A percentile compares a stretch with the other conserved stretches of the same genome.
These are phyloP conservation scores for Vannuccia rotundouncinata DNA, from an alignment of 2,888 invertebrate genomes.

Conservation along the genomic window DNA sequence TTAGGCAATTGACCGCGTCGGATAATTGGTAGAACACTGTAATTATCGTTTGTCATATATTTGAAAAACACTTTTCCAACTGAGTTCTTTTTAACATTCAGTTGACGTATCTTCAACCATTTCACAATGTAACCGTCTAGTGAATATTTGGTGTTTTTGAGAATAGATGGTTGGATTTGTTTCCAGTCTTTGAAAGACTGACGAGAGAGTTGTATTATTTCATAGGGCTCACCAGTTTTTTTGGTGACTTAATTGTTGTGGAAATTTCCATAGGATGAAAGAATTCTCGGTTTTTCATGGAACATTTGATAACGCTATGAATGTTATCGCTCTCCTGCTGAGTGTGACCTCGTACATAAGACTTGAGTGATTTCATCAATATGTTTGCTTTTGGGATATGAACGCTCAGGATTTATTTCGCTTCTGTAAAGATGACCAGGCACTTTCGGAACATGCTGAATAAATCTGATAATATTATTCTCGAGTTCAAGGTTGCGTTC, in stretches of 20 bases:
- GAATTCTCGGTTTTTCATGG: background rate
- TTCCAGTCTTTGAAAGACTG: no score
- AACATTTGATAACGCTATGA: constrained; percentile 6
- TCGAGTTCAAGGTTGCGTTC: background rate
- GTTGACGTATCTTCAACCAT: background rate
- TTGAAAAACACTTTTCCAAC: background rate
- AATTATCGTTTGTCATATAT: background rate
- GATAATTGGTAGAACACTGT: background rate
- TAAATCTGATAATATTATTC: constrained; percentile 8
- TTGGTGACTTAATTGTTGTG: constrained; percentile 1
- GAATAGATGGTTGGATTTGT: background rate
- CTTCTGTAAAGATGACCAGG: background rate
- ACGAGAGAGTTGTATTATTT: constrained; percentile 24
- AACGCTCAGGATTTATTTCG: background rate
- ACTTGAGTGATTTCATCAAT: constrained; percentile 5
- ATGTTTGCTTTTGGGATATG: constrained; percentile 8
- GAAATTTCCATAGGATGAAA: constrained; percentile 11
- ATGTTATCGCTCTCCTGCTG: constrained; percentile 19
- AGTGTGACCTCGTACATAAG: constrained; percentile 11
- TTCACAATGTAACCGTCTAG: background rate
- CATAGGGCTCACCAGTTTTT: background rate
- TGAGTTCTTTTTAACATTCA: background rate
- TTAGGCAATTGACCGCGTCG: background rate
- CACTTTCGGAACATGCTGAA: constrained; percentile 14
- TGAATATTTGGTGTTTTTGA: background rate